phyloP scores from a whole-genome alignment of 1,140 invertebrate species.

The Leptopilina clavipes region DNA sequence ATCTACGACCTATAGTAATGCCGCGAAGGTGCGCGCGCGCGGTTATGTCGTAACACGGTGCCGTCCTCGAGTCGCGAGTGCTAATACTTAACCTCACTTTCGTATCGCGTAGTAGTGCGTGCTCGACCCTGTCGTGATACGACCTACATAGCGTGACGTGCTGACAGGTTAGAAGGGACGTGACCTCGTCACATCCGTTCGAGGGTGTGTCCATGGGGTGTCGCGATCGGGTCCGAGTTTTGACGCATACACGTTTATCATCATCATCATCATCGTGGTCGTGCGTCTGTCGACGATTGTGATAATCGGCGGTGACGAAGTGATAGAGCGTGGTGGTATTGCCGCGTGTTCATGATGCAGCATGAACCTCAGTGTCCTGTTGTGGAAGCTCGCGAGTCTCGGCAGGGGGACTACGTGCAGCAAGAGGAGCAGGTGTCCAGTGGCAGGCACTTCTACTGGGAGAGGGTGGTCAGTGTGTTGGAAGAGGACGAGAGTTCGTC shows the following conservation, averaged over 20 bases:
- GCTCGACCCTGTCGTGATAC: conserved; percentile 38
- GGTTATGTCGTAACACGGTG: conserved; percentile 36
- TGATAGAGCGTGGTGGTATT: conserved; percentile 57
- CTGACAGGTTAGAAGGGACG: conserved; percentile 32
- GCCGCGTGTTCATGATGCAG: conserved; percentile 71
- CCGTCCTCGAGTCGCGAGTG: conserved; percentile 44
- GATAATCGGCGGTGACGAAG: conserved; percentile 49
- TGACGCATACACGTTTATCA: conserved; percentile 14
- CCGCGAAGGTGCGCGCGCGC: conserved; percentile 31
- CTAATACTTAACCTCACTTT: conserved; percentile 47
- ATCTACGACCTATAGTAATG: conserved; percentile 42
- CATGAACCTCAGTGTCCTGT: conserved; percentile 71
- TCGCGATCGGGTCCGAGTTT: conserved; percentile 24
- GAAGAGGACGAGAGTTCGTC: conserved; percentile 30
- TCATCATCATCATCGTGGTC: conserved; percentile 42
- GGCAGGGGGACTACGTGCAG: conserved; percentile 64
- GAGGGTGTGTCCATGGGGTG: conserved; percentile 46
- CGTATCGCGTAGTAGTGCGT: conserved; percentile 33
- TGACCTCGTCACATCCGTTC: conserved; percentile 36
- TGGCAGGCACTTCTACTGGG: neutral
- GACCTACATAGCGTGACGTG: conserved; percentile 53
- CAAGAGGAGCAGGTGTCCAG: conserved; percentile 45
- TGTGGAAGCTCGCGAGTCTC: conserved; percentile 69
- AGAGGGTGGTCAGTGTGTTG: conserved; percentile 10
- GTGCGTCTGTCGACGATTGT: conserved; percentile 51